Percentiles rank a stretch among this genome's conserved stretches.
Evolutionary conservation across 2,113 vertebrate genomes (phyloP).

Genomic region (Saguinus midas): DNA sequence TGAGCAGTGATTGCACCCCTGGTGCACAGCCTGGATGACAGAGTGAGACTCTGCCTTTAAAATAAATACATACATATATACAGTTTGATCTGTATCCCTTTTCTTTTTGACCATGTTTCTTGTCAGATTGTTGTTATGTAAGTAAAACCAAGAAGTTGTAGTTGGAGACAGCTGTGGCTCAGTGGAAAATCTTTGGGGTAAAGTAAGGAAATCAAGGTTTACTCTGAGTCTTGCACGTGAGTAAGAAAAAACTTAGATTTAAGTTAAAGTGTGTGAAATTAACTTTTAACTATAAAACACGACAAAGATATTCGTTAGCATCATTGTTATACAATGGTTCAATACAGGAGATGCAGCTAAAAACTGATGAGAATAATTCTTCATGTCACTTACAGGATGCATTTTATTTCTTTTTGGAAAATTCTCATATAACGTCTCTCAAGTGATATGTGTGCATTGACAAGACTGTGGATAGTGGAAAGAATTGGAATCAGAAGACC

Average conservation of each 20-base stretch:
- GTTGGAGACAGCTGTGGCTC: not conserved
- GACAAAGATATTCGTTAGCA: not conserved
- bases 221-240: not conserved
- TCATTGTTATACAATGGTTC: not conserved
- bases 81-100: not conserved
- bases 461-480: not conserved
- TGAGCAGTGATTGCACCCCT: too few species aligned
- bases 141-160: not conserved
- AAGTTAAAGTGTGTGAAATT: not conserved
- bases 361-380: not conserved
- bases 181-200: not conserved
- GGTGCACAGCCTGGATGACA: too few species aligned
- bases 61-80: too few species aligned
- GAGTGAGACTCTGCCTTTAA: too few species aligned
- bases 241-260: not conserved
- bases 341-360: not conserved
- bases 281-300: not conserved
- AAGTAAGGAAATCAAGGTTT: not conserved
- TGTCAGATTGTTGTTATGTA: not conserved
- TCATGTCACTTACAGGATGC: not conserved
- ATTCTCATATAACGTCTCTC: not conserved
- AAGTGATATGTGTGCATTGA: not conserved
- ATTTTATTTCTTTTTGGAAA: not conserved
- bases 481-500: not conserved
- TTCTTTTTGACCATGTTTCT: not conserved